Evolutionary conservation across 2,113 vertebrate genomes (phyloP).

Genomic region (Hepsetus odoe): DNA sequence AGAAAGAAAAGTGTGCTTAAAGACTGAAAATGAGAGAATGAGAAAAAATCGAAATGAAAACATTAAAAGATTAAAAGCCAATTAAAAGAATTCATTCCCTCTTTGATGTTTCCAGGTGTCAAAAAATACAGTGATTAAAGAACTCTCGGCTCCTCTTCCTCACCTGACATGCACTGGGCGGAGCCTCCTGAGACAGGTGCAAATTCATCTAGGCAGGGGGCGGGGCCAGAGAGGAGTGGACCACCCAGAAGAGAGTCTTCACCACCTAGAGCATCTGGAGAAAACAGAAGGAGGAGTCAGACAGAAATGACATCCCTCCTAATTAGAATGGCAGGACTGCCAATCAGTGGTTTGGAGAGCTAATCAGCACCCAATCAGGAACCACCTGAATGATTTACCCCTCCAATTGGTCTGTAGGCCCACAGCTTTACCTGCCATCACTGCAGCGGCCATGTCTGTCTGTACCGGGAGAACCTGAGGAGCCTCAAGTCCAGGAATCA

Average conservation of each 20-base stretch:
- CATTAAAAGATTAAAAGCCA: not conserved
- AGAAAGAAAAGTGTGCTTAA: not conserved
- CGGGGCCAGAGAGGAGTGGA: slow-evolving; percentile 86
- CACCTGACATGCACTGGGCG: slow-evolving; percentile 85
- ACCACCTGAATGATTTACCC: too few relatives aligned
- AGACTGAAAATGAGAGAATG: not conserved
- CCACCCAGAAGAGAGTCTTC: slow-evolving; percentile 91
- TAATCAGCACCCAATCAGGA: too few relatives aligned
- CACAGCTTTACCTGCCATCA: slow-evolving; percentile 80
- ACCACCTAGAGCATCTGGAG: slow-evolving; percentile 84
- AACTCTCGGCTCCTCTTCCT: slow-evolving; percentile 11
- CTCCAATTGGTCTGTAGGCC: too few relatives aligned
- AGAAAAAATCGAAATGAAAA: too few relatives aligned
- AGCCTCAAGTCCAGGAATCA: slow-evolving; percentile 84
- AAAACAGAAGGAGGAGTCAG: slow-evolving; percentile 8
- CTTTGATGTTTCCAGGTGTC: too few relatives aligned
- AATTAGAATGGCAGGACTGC: too few relatives aligned
- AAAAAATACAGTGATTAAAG: too few relatives aligned
- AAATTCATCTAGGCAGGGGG: slow-evolving; percentile 88
- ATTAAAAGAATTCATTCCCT: too few relatives aligned
- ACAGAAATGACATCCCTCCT: slow-evolving; percentile 41
- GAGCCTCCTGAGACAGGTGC: slow-evolving; percentile 82
- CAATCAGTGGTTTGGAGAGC: too few relatives aligned
- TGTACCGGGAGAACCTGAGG: slow-evolving; percentile 78
- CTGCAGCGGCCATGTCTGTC: slow-evolving; percentile 73